A percentile compares a stretch with the other conserved stretches of the same genome.
These are phyloP conservation scores for Thymelicus sylvestris DNA, from an alignment of 2,888 invertebrate genomes.

Conservation along the genomic window DNA sequence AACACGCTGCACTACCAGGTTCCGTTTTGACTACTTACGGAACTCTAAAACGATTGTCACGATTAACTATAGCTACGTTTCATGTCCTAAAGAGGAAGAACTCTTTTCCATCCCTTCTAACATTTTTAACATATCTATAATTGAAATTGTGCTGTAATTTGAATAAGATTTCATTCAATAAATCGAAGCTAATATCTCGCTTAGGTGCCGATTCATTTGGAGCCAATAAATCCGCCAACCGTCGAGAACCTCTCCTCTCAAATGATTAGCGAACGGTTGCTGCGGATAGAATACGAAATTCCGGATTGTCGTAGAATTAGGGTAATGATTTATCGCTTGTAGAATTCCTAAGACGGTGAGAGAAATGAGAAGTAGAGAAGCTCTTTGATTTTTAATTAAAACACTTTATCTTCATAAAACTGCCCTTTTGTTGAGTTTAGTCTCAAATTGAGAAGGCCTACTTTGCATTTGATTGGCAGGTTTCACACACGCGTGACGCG, in stretches of 20 bases:
- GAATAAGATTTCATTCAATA: conserved; percentile 46
- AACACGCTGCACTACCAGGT: no score
- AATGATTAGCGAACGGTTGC: conserved; percentile 65
- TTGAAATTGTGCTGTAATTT: conserved; percentile 48
- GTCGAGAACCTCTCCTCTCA: conserved; percentile 55
- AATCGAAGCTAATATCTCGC: conserved; percentile 46
- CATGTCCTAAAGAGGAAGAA: no score
- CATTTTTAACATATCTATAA: neutral
- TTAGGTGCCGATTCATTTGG: conserved; percentile 52
- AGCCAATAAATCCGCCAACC: conserved; percentile 59
- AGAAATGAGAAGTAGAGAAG: neutral
- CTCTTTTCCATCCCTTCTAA: no score
- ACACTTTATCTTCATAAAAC: neutral
- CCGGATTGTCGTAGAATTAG: conserved; percentile 33
- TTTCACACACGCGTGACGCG: no score
- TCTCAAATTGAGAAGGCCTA: neutral
- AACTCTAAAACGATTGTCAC: no score
- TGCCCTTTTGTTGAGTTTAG: no score
- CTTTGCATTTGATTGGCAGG: no score
- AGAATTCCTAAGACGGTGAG: conserved; percentile 11
- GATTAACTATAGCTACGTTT: no score
- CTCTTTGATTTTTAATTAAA: neutral
- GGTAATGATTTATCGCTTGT: conserved; percentile 28
- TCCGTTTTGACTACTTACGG: no score
- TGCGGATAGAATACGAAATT: conserved; percentile 44